Conservation (phyloP, 2,888 invertebrate species). For the Cabera pusaria region DNA sequence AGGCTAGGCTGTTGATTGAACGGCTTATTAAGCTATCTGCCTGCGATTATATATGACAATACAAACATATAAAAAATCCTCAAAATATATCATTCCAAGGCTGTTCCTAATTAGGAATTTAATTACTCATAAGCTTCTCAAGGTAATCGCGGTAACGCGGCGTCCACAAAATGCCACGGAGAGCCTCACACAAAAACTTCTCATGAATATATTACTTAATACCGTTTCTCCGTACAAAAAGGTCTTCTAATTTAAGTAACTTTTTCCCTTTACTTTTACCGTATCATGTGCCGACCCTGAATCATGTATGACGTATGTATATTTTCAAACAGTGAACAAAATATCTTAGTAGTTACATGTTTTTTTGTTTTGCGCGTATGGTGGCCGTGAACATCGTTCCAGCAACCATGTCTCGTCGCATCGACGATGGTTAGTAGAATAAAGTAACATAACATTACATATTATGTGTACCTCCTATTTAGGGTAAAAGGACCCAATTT, state of each 20-base stretch:
- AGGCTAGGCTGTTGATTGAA: no score
- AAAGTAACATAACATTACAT: not conserved
- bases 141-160: slow-evolving; percentile 16
- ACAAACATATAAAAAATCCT: no score
- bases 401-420: no score
- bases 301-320: slow-evolving; percentile 6
- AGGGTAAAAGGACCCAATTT: no score
- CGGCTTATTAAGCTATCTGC: no score
- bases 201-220: slow-evolving; percentile 50
- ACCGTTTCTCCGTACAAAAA: slow-evolving; percentile 36
- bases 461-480: no score
- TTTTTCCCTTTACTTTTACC: slow-evolving; percentile 44
- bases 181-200: slow-evolving; percentile 40
- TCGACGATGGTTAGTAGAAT: not conserved
- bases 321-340: slow-evolving; percentile 9
- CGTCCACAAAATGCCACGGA: slow-evolving; percentile 29
- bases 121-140: slow-evolving; percentile 25
- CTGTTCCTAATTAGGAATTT: slow-evolving; percentile 22
- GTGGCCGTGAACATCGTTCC: no score
- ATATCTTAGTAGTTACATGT: not conserved
- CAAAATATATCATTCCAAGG: slow-evolving; percentile 8
- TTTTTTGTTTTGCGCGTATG: no score
- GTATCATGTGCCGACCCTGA: slow-evolving; percentile 37
- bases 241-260: slow-evolving; percentile 39
- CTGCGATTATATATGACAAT: no score